Percentiles rank a stretch among this genome's conserved stretches.
Evolutionary conservation across 1,140 invertebrate species (phyloP).

Genomic region (Drosophila bifasciata): DNA sequence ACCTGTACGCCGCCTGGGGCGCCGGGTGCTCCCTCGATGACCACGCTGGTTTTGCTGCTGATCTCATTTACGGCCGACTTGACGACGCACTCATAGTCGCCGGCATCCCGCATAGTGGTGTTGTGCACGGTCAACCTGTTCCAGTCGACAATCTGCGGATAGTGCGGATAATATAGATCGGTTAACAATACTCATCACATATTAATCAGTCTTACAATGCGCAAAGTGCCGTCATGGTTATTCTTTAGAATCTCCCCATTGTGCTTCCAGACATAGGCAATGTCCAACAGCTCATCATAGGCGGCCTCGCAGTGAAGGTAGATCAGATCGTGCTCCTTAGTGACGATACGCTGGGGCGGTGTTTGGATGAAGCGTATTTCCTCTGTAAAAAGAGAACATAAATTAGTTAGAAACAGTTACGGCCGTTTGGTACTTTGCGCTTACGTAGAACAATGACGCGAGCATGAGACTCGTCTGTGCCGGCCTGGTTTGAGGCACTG

Average conservation of each 20-base stretch:
- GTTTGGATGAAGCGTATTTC: conserved; percentile 89
- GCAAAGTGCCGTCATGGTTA: conserved; percentile 85
- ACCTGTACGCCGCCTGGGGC: conserved; percentile 92
- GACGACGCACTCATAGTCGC: conserved; percentile 94
- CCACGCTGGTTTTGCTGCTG: conserved; percentile 88
- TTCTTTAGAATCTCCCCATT: conserved; percentile 92
- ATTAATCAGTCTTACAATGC: conserved; percentile 79
- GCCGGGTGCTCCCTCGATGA: conserved; percentile 93
- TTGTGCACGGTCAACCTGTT: conserved; percentile 92
- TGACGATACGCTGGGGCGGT: conserved; percentile 87
- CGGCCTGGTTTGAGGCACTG: conserved; percentile 92
- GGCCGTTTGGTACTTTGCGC: conserved; percentile 52
- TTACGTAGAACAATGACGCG: conserved; percentile 93
- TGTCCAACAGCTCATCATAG: conserved; percentile 92
- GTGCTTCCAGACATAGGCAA: conserved; percentile 95
- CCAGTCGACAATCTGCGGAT: conserved; percentile 86
- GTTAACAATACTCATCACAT: background rate
- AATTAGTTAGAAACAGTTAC: background rate
- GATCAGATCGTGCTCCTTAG: conserved; percentile 89
- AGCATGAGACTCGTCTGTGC: conserved; percentile 91
- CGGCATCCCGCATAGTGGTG: conserved; percentile 92
- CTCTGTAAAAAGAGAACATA: conserved; percentile 81
- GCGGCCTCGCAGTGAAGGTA: conserved; percentile 92
- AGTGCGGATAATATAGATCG: conserved; percentile 4
- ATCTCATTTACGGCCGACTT: conserved; percentile 94